Evolutionary conservation across 2,888 invertebrate genomes (phyloP).

Genomic region (Andrena haemorrhoa): DNA sequence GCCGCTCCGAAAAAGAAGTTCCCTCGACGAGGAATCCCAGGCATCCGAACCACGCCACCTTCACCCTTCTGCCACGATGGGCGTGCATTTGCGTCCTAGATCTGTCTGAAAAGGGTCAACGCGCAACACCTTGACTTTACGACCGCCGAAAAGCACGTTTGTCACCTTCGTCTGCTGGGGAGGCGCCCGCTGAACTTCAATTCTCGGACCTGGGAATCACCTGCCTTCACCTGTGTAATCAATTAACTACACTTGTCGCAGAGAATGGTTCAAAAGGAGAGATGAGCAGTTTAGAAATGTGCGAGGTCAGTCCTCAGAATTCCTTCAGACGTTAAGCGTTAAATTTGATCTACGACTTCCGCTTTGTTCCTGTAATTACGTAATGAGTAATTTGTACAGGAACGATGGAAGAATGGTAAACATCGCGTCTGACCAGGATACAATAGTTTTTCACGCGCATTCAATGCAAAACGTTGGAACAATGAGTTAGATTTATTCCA

Average conservation of each 20-base stretch:
- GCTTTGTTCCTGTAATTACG: conserved; percentile 6
- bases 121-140: not conserved
- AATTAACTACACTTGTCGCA: too few relatives aligned
- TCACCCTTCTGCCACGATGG: conserved; percentile 28
- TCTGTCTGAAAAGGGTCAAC: conserved; percentile 26
- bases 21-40: conserved; percentile 2
- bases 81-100: conserved; percentile 15
- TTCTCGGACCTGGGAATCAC: too few relatives aligned
- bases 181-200: not conserved
- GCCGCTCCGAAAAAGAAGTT: conserved; percentile 37
- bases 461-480: conserved; percentile 53
- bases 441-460: conserved; percentile 44
- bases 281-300: not conserved
- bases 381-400: conserved; percentile 15
- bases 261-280: too few relatives aligned
- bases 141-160: not conserved
- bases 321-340: not conserved
- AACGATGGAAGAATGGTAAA: conserved; percentile 13
- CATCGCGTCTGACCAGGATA: conserved; percentile 14
- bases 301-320: not conserved
- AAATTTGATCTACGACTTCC: not conserved
- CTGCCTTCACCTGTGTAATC: too few relatives aligned
- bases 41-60: conserved; percentile 14
- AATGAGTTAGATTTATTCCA: conserved; percentile 26
- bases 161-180: not conserved